phyloP scores from a whole-genome alignment of 2,113 vertebrate species.

The Vidua chalybeata region DNA sequence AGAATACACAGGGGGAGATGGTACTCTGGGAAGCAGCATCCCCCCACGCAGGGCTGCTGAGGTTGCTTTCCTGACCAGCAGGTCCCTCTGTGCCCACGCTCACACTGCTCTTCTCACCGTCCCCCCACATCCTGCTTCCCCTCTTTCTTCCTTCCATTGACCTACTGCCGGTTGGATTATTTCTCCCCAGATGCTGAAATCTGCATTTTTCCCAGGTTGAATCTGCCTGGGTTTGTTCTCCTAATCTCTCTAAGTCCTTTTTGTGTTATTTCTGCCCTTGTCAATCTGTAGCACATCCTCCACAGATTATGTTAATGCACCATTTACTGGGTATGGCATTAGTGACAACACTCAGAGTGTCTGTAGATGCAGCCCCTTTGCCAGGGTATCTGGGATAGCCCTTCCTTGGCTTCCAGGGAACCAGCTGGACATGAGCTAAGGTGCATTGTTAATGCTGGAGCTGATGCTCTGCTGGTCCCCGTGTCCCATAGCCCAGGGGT shows the following conservation, averaged over 20 bases:
- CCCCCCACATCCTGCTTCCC: conserved; percentile 34
- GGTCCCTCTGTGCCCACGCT: fast-evolving
- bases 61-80: neutral
- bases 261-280: conserved; percentile 18
- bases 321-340: neutral
- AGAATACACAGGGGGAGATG: neutral
- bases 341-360: neutral
- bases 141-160: conserved; percentile 46
- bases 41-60: neutral
- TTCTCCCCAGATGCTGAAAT: conserved; percentile 41
- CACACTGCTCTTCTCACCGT: neutral
- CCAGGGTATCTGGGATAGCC: neutral
- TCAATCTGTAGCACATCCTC: neutral
- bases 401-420: neutral
- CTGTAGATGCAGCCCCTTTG: neutral
- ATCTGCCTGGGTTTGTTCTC: conserved; percentile 36
- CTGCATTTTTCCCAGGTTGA: conserved; percentile 41
- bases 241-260: conserved; percentile 42
- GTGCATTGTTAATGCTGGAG: neutral
- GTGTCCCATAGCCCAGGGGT: neutral
- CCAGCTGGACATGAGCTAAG: neutral
- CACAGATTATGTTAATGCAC: neutral
- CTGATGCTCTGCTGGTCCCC: neutral
- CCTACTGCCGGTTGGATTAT: neutral
- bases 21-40: neutral